Evolutionary conservation across 2,113 vertebrate species (phyloP), one percentile per base, ranked within the genome.

Genomic region (Malurus alboscapulatus): DNA sequence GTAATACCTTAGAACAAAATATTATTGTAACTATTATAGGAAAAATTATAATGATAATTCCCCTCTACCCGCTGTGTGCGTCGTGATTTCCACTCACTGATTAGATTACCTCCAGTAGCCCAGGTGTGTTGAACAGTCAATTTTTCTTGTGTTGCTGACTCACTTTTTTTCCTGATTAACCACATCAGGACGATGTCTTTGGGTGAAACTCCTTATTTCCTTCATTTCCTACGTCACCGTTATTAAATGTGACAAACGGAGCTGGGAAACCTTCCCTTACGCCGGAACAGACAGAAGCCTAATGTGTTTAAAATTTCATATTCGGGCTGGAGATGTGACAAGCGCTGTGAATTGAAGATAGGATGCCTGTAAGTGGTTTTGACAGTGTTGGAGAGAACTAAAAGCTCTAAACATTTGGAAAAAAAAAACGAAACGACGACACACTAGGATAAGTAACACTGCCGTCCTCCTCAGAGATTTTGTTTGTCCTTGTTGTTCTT

Each of bases 301-400:
- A 85, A 90, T 16, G 44, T 38, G 14, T 92, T 95, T 93, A 94
- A 82, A 91, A 71, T 80, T 93, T 90, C 14, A 74, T 91, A 38
- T 83, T 83, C 66, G 47, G 42, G 17, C 14, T 58, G 17, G 5
- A 22, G 8, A 34, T 66, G 19, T 76, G 82, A 85, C 50, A 83
- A 65, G 25, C 19, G 38, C 16, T 92, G 40, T 87, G 86, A 74
- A 59, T 69, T 58, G 55, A 81, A 74, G 84, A 73, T 5, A 66
- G 59, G 22, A 77, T 54, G 27, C 4, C 69, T 8, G 7, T 66
- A 73, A 96, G 26, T 66, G 25, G 2, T 83, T 91, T 85, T 90
- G 90, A 91, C 85, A 90, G 15, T 4, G 3, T 6, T 45, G 34
- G 62, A 79, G 81, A 57, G 36, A 94, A 61, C 10, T 29, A 42